Conservation (phyloP, 2,888 invertebrate species). For the Himalopsyche tibetana region DNA sequence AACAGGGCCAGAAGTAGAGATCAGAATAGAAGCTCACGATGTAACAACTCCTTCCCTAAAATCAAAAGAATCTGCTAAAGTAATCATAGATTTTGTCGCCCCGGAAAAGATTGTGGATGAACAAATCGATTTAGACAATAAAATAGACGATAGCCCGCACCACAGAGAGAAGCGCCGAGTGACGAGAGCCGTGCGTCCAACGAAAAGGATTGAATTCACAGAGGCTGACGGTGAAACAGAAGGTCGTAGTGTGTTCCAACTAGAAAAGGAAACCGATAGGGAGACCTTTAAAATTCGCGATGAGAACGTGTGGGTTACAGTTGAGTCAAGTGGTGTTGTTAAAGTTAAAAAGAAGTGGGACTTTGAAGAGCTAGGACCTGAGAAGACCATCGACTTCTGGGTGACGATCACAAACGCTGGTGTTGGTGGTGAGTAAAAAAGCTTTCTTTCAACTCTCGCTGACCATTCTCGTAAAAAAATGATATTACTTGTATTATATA, state of each 20-base stretch:
- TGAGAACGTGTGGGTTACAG: conserved; percentile 95
- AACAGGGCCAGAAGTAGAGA: conserved; percentile 80
- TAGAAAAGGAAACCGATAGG: conserved; percentile 94
- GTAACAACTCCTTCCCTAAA: conserved; percentile 84
- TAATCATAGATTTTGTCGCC: conserved; percentile 84
- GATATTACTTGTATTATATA: conserved; percentile 10
- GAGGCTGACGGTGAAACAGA: conserved; percentile 94
- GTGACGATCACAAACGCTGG: conserved; percentile 94
- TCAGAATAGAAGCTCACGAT: conserved; percentile 90
- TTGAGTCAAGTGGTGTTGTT: conserved; percentile 93
- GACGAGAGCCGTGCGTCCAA: conserved; percentile 94
- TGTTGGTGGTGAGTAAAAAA: conserved; percentile 84
- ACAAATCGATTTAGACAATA: conserved; percentile 76
- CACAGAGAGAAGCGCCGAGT: conserved; percentile 86
- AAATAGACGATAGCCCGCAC: conserved; percentile 79
- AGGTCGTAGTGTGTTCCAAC: conserved; percentile 90
- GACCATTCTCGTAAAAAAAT: conserved; percentile 9
- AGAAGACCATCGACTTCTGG: conserved; percentile 97
- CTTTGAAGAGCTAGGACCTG: conserved; percentile 94
- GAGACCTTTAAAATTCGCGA: conserved; percentile 96
- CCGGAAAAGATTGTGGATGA: conserved; percentile 73
- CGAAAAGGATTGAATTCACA: conserved; percentile 93
- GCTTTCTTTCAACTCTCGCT: background rate
- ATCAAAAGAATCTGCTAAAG: conserved; percentile 84
- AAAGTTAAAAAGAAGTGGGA: conserved; percentile 98